Conservation (phyloP, 2,797 vertebrate genomes). For the Neosilurus hyrtlii region DNA sequence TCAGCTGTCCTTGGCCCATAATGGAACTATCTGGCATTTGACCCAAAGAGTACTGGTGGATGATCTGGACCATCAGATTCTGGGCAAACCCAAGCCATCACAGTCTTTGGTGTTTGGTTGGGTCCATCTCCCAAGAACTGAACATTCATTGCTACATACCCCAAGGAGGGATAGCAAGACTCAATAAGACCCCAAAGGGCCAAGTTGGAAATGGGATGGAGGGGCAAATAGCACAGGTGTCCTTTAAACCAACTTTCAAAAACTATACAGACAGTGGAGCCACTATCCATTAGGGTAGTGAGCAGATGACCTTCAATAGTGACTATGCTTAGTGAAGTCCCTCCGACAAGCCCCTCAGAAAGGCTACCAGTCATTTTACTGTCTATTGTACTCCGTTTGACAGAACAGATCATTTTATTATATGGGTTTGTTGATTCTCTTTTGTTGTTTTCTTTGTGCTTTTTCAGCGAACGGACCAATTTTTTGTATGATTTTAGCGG, state of each 20-base stretch:
- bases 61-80: constrained; percentile 11
- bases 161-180: constrained; percentile 32
- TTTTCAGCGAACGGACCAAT: too few species aligned
- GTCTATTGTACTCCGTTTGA: too few species aligned
- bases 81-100: constrained; percentile 10
- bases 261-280: too few species aligned
- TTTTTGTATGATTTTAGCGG: too few species aligned
- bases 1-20: not conserved
- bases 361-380: too few species aligned
- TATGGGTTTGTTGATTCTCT: too few species aligned
- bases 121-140: not conserved
- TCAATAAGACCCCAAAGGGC: constrained; percentile 32
- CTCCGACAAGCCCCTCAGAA: too few species aligned
- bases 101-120: not conserved
- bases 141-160: constrained; percentile 33
- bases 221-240: not conserved
- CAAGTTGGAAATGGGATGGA: constrained; percentile 26
- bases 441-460: too few species aligned
- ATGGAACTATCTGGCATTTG: not conserved
- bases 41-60: not conserved
- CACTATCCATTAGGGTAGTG: too few species aligned
- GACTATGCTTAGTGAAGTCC: too few species aligned
- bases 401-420: too few species aligned
- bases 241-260: not conserved
- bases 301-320: too few species aligned